phyloP scores from a whole-genome alignment of 2,888 invertebrate species.

The Alentia gelatinosa region DNA sequence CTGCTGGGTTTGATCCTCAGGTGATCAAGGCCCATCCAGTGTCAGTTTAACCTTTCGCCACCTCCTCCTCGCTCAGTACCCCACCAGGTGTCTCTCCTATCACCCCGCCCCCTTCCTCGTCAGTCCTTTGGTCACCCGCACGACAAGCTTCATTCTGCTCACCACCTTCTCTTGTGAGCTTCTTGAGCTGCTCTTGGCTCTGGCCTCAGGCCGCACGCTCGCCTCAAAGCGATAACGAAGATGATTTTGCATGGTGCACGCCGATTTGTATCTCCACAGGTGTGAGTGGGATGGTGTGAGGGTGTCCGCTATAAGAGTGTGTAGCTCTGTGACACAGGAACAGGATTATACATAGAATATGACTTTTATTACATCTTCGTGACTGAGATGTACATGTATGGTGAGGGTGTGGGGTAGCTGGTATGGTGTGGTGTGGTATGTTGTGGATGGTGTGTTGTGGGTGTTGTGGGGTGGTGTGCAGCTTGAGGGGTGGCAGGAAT shows the following conservation, averaged over 20 bases:
- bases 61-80: not conserved
- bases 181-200: not conserved
- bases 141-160: not conserved
- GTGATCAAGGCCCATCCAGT: constrained; percentile 20
- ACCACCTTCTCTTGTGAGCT: not conserved
- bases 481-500: too few species aligned
- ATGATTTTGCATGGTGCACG: not conserved
- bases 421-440: too few species aligned
- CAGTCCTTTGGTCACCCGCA: not conserved
- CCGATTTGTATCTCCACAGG: not conserved
- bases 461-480: too few species aligned
- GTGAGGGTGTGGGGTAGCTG: too few species aligned
- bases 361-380: too few species aligned
- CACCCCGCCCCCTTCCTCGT: not conserved
- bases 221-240: not conserved
- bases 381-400: too few species aligned
- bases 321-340: too few species aligned
- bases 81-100: not conserved
- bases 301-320: too few species aligned
- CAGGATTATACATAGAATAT: too few species aligned
- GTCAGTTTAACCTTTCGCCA: not conserved
- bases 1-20: not conserved
- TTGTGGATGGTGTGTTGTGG: too few species aligned
- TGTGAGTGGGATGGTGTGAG: not conserved
- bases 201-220: not conserved